Conservation (phyloP, 2,113 vertebrate species). For the Cochlearius cochlearius region DNA sequence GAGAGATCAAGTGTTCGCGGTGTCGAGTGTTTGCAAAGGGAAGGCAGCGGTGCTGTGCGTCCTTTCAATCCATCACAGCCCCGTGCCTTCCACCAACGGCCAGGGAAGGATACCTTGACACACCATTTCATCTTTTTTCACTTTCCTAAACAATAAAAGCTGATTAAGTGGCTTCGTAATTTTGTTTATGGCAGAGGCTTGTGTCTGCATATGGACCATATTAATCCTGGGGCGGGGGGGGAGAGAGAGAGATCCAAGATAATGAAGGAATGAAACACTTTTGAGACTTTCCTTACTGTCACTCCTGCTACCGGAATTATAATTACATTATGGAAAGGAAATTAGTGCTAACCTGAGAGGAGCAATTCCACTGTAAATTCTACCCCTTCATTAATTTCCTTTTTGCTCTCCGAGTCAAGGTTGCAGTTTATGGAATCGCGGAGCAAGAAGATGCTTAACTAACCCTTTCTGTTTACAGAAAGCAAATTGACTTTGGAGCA, state of each 20-base stretch:
- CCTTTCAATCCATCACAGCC: background rate
- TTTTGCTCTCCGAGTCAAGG: constrained; percentile 47
- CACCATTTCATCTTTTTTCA: background rate
- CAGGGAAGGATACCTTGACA: background rate
- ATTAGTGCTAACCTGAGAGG: constrained; percentile 55
- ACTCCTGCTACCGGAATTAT: constrained; percentile 55
- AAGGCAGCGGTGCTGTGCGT: background rate
- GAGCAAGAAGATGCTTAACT: constrained; percentile 57
- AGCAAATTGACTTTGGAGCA: constrained; percentile 74
- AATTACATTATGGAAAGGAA: constrained; percentile 61
- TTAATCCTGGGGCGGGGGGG: constrained; percentile 23
- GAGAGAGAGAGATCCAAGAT: background rate
- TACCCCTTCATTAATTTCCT: constrained; percentile 67
- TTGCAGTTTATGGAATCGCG: constrained; percentile 61
- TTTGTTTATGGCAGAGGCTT: constrained; percentile 4
- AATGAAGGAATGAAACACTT: constrained; percentile 62
- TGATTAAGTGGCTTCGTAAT: constrained; percentile 49
- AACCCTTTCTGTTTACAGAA: constrained; percentile 69
- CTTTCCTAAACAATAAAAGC: constrained; percentile 26
- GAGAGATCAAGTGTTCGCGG: background rate
- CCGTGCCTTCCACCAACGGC: background rate
- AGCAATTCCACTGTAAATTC: constrained; percentile 48
- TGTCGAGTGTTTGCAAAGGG: background rate
- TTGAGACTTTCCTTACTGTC: constrained; percentile 44
- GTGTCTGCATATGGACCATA: background rate